Evolutionary conservation across 2,888 invertebrate genomes (phyloP), one percentile per base, ranked within the genome.

Genomic region (Hanleya hanleyi): DNA sequence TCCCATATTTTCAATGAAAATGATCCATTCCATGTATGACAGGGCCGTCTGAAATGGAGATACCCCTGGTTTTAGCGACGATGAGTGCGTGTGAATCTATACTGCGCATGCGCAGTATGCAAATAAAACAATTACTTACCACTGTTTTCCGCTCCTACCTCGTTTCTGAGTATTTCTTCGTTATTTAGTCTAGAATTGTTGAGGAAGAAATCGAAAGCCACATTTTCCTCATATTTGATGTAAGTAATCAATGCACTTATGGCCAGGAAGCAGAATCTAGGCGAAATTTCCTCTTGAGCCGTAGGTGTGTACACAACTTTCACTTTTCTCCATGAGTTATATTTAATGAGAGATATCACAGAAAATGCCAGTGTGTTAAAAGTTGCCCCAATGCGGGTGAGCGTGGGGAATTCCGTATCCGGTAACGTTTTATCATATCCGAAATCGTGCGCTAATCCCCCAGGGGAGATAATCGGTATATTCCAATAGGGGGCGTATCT

Each of bases 401-500:
- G 68, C 0, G 83, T 78, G 7, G 62, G 64, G 64, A 77, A 86
- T 36, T 83, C 83, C 0, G 73, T 68, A 26, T 71, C 74, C 0
- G 67, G 26, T 1, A 33, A 36, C 2, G 70, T 67, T 81, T 84
- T 84, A 33, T 83, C 76, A 18, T 69, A 71, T 9, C 82, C 82
- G 72, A 90, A 90, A 69, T 88, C 87, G 64, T 86, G 82, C 4
- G 88, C 87, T 68, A 89, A 78, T 2, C 87, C 90, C 1, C 90
- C 90, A 4, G 90, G 84, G 15, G 96, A 96, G 83, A 97, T 96
- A 81, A 97, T 95, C 0, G 97, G 96, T 0, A 95, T 94, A 89
- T 96, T 96, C 97, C 97, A 97, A 89, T 95, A 96, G 1, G 96
- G 96, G 0, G 97, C 96, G 67, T 97, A 92, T 73, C 96, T 92